phyloP scores from a whole-genome alignment of 2,113 vertebrate species.

The Etheostoma cragini region DNA sequence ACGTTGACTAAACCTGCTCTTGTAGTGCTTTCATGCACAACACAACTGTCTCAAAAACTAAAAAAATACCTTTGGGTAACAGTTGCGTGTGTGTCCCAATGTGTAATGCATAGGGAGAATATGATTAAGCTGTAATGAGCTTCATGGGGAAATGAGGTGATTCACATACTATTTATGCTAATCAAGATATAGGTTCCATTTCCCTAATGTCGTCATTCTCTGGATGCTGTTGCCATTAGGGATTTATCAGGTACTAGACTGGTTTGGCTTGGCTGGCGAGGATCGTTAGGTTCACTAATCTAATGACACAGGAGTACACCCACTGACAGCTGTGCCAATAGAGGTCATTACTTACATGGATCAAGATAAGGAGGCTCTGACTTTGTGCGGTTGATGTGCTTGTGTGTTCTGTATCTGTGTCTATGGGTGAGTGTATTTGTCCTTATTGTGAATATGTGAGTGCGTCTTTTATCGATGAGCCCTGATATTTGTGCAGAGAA shows the following conservation, averaged over 20 bases:
- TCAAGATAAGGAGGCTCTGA: slow-evolving; percentile 65
- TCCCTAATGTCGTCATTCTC: neutral
- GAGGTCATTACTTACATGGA: slow-evolving; percentile 62
- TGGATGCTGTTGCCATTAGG: neutral
- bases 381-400: slow-evolving; percentile 8
- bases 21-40: too few relatives aligned
- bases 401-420: neutral
- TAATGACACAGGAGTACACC: slow-evolving; percentile 49
- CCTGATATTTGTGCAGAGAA: slow-evolving; percentile 43
- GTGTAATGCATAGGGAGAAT: neutral
- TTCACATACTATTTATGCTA: neutral
- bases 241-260: slow-evolving; percentile 10
- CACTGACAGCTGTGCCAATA: slow-evolving; percentile 53
- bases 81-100: neutral
- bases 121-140: neutral
- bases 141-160: neutral
- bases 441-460: slow-evolving; percentile 5
- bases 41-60: too few relatives aligned
- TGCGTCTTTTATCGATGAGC: slow-evolving; percentile 56
- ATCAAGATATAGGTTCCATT: neutral
- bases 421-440: neutral
- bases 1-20: too few relatives aligned
- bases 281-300: slow-evolving; percentile 44
- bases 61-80: neutral
- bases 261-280: slow-evolving; percentile 1